These are phyloP conservation scores for Nomada fucata DNA, from an alignment of 2,888 invertebrate genomes.

Conservation along the genomic window DNA sequence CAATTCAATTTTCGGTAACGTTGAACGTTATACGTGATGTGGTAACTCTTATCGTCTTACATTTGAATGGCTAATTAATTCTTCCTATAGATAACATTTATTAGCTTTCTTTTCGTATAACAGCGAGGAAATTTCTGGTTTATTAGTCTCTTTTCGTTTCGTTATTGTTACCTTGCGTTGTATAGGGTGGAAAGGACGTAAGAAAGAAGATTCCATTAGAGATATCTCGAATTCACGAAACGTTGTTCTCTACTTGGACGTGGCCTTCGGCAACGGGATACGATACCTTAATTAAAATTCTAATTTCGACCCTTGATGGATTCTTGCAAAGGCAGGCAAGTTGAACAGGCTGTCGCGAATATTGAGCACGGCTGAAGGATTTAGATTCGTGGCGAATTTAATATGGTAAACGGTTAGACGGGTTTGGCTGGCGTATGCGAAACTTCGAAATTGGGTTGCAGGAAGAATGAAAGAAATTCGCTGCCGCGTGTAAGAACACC, in stretches of 20 bases:
- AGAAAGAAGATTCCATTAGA: not conserved
- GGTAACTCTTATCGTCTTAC: too few species aligned
- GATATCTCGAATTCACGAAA: not conserved
- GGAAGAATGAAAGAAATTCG: not conserved
- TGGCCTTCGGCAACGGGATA: not conserved
- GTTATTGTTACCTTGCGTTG: not conserved
- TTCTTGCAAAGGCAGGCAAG: not conserved
- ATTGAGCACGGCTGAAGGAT: not conserved
- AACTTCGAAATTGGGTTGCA: not conserved
- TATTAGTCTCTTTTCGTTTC: too few species aligned
- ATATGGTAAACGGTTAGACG: not conserved
- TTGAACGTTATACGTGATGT: too few species aligned
- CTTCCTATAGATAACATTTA: too few species aligned
- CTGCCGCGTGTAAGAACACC: not conserved
- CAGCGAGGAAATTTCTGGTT: too few species aligned
- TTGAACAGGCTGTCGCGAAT: conserved; percentile 7
- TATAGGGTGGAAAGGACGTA: not conserved
- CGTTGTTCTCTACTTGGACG: too few species aligned
- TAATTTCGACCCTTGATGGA: conserved; percentile 3
- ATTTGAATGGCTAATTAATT: too few species aligned
- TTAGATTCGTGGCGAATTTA: not conserved
- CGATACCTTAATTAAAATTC: conserved; percentile 22
- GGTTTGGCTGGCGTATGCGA: not conserved
- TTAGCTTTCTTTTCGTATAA: too few species aligned
- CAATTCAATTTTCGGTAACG: not conserved